These are phyloP conservation scores for Cherax destructor DNA, from an alignment of 1,140 invertebrate genomes.

Conservation along the genomic window DNA sequence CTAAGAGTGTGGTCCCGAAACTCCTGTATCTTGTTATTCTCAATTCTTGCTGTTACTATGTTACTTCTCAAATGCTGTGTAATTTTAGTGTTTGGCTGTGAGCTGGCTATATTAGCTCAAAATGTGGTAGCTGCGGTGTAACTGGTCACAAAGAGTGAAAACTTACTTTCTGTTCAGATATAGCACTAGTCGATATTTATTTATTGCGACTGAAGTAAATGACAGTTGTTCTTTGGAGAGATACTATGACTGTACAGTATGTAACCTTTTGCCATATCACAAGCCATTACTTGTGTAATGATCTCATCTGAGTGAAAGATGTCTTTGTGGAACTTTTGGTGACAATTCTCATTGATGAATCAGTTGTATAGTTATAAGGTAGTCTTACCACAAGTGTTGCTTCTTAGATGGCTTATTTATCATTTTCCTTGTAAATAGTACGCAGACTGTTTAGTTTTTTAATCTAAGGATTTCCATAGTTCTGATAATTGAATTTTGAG, in stretches of 20 bases:
- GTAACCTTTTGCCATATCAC: conserved; percentile 68
- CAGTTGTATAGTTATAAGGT: conserved; percentile 67
- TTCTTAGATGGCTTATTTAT: conserved; percentile 68
- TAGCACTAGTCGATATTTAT: conserved; percentile 68
- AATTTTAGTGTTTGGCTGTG: conserved; percentile 67
- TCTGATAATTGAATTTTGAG: conserved; percentile 58
- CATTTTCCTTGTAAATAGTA: conserved; percentile 67
- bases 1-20: conserved; percentile 53
- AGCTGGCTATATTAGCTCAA: conserved; percentile 67
- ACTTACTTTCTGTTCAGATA: conserved; percentile 67
- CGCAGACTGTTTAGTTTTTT: conserved; percentile 64
- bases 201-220: conserved; percentile 64
- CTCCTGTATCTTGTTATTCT: conserved; percentile 58
- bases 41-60: conserved; percentile 62
- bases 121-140: conserved; percentile 66
- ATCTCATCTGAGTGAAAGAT: conserved; percentile 68
- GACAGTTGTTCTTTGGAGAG: conserved; percentile 59
- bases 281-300: conserved; percentile 68
- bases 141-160: conserved; percentile 68
- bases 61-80: conserved; percentile 64
- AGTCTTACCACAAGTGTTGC: conserved; percentile 67
- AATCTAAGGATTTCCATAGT: conserved; percentile 62
- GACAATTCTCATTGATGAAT: conserved; percentile 65
- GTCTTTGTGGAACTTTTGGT: conserved; percentile 67
- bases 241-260: conserved; percentile 67